Evolutionary conservation across 2,113 vertebrate genomes (phyloP).

Genomic region (Perca fluviatilis): DNA sequence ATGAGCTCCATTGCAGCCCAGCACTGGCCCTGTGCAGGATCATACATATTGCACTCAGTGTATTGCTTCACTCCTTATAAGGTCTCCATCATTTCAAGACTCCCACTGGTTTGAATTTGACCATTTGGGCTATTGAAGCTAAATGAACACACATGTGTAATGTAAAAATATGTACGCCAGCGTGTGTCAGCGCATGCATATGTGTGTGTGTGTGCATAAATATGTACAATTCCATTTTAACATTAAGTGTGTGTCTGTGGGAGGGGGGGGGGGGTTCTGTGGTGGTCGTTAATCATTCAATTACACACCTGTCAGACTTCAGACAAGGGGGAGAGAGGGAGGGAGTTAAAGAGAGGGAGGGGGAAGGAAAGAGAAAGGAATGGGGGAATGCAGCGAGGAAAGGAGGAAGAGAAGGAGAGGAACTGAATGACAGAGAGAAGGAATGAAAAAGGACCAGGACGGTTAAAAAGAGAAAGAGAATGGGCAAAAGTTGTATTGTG

Average conservation of each 20-base stretch:
- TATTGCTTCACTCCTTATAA: slow-evolving; percentile 36
- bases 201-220: slow-evolving; percentile 50
- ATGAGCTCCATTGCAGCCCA: not conserved
- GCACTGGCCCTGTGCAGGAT: not conserved
- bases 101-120: slow-evolving; percentile 61
- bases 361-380: slow-evolving; percentile 35
- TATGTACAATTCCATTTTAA: slow-evolving; percentile 57
- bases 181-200: slow-evolving; percentile 42
- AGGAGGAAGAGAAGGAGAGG: slow-evolving; percentile 44
- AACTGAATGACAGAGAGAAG: slow-evolving; percentile 42
- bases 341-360: not conserved
- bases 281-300: slow-evolving; percentile 88
- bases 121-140: slow-evolving; percentile 44
- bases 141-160: slow-evolving; percentile 64
- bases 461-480: slow-evolving; percentile 31
- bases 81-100: slow-evolving; percentile 52
- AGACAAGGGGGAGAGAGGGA: slow-evolving; percentile 78
- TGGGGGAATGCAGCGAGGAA: slow-evolving; percentile 48
- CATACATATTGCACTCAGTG: slow-evolving; percentile 4
- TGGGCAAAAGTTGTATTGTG: slow-evolving; percentile 62
- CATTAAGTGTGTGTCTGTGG: slow-evolving; percentile 39
- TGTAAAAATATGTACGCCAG: slow-evolving; percentile 45
- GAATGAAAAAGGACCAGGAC: slow-evolving; percentile 35
- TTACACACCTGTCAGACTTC: slow-evolving; percentile 90
- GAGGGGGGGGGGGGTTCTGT: slow-evolving; percentile 41